A percentile compares a stretch with the other conserved stretches of the same genome.
phyloP scores from a whole-genome alignment of 53 echinoderm and acorn worm species.

The Echinarachnius parma region DNA sequence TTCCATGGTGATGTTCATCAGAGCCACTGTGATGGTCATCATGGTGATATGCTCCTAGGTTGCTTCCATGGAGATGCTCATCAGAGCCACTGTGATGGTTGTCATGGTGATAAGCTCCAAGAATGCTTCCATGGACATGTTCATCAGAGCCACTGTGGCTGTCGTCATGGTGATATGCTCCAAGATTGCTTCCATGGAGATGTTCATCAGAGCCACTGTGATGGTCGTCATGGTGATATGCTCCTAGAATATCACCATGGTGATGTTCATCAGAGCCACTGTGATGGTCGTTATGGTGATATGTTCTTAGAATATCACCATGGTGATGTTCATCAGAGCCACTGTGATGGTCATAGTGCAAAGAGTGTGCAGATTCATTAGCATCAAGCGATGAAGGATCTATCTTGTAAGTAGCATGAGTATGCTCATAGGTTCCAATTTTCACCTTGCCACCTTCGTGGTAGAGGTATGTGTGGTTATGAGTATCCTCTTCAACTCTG shows the following conservation, averaged over 20 bases:
- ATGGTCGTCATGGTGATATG: constrained; percentile 2
- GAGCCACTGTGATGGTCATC: constrained; percentile 8
- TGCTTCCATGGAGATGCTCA: constrained; percentile 5
- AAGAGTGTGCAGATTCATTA: no score
- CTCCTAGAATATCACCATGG: background rate
- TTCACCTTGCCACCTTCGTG: no score
- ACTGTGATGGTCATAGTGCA: background rate
- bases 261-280: background rate
- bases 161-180: constrained; percentile 4
- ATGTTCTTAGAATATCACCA: background rate
- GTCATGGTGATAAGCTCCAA: background rate
- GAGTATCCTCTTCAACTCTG: no score
- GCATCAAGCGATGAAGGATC: no score
- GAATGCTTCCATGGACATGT: background rate
- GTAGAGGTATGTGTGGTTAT: no score
- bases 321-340: background rate
- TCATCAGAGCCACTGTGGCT: constrained; percentile 9
- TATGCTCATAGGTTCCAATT: no score
- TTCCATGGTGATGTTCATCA: constrained; percentile 11
- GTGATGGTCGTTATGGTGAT: background rate
- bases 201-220: constrained; percentile 4
- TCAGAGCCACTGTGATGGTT: constrained; percentile 10
- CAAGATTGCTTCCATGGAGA: background rate
- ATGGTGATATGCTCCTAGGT: constrained; percentile 13
- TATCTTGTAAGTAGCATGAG: no score